Conservation (phyloP, 2,113 vertebrate genomes). For the Micronycteris hirsuta region DNA sequence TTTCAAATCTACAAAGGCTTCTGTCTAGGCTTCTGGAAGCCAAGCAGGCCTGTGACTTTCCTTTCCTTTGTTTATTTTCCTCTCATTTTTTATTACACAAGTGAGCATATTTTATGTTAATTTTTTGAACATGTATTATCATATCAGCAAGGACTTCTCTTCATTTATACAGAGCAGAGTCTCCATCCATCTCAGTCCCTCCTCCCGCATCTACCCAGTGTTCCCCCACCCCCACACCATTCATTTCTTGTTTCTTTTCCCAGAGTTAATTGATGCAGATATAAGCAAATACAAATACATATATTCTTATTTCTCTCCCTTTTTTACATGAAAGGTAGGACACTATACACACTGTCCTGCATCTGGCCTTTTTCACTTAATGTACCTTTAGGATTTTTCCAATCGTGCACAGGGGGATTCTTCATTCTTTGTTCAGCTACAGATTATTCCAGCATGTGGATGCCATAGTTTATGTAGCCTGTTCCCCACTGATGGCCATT, state of each 20-base stretch:
- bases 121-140: neutral
- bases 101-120: neutral
- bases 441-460: neutral
- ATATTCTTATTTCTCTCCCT: constrained; percentile 30
- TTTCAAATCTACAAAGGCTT: neutral
- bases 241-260: constrained; percentile 37
- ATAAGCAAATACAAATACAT: constrained; percentile 12
- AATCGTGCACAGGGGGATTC: neutral
- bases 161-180: neutral
- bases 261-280: constrained; percentile 39
- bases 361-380: neutral
- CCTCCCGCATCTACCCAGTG: neutral
- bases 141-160: neutral
- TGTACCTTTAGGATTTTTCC: constrained; percentile 15
- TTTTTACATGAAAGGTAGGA: constrained; percentile 20
- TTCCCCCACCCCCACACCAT: neutral
- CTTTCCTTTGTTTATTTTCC: constrained; percentile 3
- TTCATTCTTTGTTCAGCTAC: neutral
- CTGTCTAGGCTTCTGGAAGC: constrained; percentile 10
- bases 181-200: neutral
- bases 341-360: neutral
- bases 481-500: neutral
- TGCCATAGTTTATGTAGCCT: neutral
- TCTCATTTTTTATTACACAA: neutral
- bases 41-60: neutral